Evolutionary conservation across 2,888 invertebrate species (phyloP), one percentile per base, ranked within the genome.

Genomic region (Hyalella azteca): DNA sequence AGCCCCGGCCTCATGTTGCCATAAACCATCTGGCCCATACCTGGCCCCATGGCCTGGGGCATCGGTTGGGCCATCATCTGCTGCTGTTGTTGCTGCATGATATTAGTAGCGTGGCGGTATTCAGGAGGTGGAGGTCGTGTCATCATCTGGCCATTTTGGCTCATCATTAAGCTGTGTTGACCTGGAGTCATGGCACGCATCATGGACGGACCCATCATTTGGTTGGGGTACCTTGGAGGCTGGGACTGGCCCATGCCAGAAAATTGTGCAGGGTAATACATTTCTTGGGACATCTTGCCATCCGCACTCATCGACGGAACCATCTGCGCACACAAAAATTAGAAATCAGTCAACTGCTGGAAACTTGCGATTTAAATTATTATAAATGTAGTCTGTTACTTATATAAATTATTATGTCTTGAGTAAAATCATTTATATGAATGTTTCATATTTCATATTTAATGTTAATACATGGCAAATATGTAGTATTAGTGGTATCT

Each of bases 81-180:
- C 41, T 82, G 81, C 66, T 83, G 83, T 48, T 78, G 78, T 60
- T 79, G 81, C 73, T 81, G 82, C 80, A 83, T 81, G 15, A 83
- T 50, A 19, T 79, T 75, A 5, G 75, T 73, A 19, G 81, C 82
- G 19, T 81, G 81, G 22, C 79, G 48, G 77, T 84, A 84, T 39
- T 84, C 81, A n/a, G 84, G 84, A 32, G 84, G 84, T 11, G 84
- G 84, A 15, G 84, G 84, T 19, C 84, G 79, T n/a, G 80, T 48
- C 22, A 84, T 82, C 78, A 83, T 81, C 50, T 82, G 82, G 15
- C 79, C 78, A 5, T 78, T 26, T 45, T 80, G 81, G 19, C 76
- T 81, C 32, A 83, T 77, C 79, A 82, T 81, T 49, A 81, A 79
- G 26, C 78, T 80, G 19, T 81, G 36, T 75, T 66, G 66, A n/a